Percentiles rank a stretch among this genome's conserved stretches.
phyloP scores from a whole-genome alignment of 1,140 invertebrate genomes.

The Drosophila pachea region DNA sequence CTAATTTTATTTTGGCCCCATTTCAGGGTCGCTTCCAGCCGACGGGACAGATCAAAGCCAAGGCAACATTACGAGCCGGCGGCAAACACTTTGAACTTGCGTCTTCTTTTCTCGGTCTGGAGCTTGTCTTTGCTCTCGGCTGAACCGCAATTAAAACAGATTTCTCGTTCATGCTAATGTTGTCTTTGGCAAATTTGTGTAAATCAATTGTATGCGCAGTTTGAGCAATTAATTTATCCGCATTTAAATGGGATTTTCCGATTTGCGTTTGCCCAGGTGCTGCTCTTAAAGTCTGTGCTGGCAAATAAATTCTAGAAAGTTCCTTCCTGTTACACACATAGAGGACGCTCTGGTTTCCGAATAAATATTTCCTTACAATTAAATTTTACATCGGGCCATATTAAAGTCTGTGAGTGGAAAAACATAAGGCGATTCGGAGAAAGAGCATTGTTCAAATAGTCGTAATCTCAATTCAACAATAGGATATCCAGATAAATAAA shows the following conservation, averaged over 20 bases:
- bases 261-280: conserved; percentile 7
- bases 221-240: conserved; percentile 69
- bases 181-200: conserved; percentile 73
- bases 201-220: conserved; percentile 72
- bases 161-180: conserved; percentile 72
- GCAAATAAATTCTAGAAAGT: too few relatives aligned
- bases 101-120: conserved; percentile 24
- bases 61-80: conserved; percentile 45
- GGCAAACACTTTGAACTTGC: conserved; percentile 68
- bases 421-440: too few relatives aligned
- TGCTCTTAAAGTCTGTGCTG: too few relatives aligned
- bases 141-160: conserved; percentile 73
- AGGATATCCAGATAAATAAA: too few relatives aligned
- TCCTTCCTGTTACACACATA: too few relatives aligned
- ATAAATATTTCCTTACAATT: too few relatives aligned
- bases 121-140: conserved; percentile 46
- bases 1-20: conserved; percentile 49
- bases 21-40: conserved; percentile 16
- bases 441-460: too few relatives aligned
- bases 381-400: too few relatives aligned
- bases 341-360: too few relatives aligned
- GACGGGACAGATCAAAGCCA: conserved; percentile 59
- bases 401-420: too few relatives aligned
- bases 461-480: too few relatives aligned
- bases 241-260: conserved; percentile 65